Evolutionary conservation across 2,888 invertebrate genomes (phyloP).

Genomic region (Drosophila diplacantha): DNA sequence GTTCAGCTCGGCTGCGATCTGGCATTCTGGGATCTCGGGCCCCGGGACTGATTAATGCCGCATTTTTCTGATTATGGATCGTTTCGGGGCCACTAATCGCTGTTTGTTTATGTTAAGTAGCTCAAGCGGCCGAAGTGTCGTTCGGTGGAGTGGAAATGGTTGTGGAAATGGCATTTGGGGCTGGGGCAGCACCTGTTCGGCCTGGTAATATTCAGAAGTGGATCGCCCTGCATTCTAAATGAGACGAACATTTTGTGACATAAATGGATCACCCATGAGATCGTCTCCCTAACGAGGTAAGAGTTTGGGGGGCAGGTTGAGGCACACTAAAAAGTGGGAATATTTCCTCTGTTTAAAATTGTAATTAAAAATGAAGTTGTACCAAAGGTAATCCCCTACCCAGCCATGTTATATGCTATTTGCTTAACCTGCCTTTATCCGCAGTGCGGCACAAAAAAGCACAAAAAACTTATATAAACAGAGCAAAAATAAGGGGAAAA

Average conservation of each 20-base stretch:
- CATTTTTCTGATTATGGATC: slow-evolving; percentile 50
- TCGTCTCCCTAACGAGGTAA: slow-evolving; percentile 26
- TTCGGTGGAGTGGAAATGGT: slow-evolving; percentile 11
- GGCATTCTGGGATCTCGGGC: slow-evolving; percentile 4
- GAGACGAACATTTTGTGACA: slow-evolving; percentile 27
- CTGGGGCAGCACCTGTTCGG: slow-evolving; percentile 20
- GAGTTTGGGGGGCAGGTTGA: not conserved
- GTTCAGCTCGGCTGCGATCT: slow-evolving; percentile 6
- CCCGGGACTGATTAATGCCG: slow-evolving; percentile 49
- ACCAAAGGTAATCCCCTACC: not conserved
- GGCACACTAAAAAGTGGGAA: not conserved
- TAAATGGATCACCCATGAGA: slow-evolving; percentile 32
- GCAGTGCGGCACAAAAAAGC: slow-evolving; percentile 37
- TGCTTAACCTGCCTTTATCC: slow-evolving; percentile 43
- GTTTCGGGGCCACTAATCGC: slow-evolving; percentile 39
- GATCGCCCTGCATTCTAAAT: slow-evolving; percentile 11
- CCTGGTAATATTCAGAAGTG: slow-evolving; percentile 7
- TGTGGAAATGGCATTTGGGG: not conserved
- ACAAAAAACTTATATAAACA: slow-evolving; percentile 4
- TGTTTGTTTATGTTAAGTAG: slow-evolving; percentile 40
- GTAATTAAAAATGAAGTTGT: not conserved
- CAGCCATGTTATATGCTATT: slow-evolving; percentile 16
- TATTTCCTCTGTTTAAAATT: not conserved
- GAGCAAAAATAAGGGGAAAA: slow-evolving; percentile 31
- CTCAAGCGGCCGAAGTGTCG: slow-evolving; percentile 21